Base-by-base conservation (phyloP, 2,797 vertebrate species). In the Chelidonichthys spinosus region DNA sequence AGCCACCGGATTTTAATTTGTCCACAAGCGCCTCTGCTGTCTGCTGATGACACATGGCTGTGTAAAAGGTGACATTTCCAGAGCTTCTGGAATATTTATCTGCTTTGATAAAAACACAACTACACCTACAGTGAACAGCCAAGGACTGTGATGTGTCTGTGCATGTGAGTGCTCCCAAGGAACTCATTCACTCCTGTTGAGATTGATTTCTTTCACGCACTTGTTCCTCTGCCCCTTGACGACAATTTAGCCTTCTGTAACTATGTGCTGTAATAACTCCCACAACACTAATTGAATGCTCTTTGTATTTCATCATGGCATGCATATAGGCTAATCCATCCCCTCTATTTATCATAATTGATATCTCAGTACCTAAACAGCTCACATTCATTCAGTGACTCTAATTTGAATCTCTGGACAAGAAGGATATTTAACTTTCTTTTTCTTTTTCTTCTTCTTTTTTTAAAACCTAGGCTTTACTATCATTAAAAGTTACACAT, bases 51-150 rank as follows among this genome's bases (percentile, higher is more conserved):
- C 82, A 85, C 68, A 79, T 83, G 80, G 81, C 72, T 86, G 83
- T 85, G 79, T 92, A 72, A 90, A 89, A 90, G 86, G 88, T 89
- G 89, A 92, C 76, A 44, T 77, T 85, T 83, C 55, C 47, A 53
- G 44, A 69, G 70, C 25, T 80, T 72, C 68, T 74, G 55, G 63
- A 77, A 63, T 72, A 63, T 80, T 59, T 55, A 32, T 78, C 63
- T 44, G n/a, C 58, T 64, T 56, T 71, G 8, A 72, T 40, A 44
- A 56, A 74, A 67, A 78, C 76, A 72, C 74, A 73, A 49, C 17
- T 46, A 60, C 59, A 77, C 49, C 58, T 6, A 40, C 25, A 79
- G 44, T 55, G 46, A 69, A 61, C 37, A 61, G 66, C 56, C 55
- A 44, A 33, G 32, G 52, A 53, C 72, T 63, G 54, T 55, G 52